A percentile compares a stretch with the other conserved stretches of the same genome.
These are phyloP conservation scores for Triops cancriformis DNA, from an alignment of 1,140 invertebrate genomes.

Conservation along the genomic window DNA sequence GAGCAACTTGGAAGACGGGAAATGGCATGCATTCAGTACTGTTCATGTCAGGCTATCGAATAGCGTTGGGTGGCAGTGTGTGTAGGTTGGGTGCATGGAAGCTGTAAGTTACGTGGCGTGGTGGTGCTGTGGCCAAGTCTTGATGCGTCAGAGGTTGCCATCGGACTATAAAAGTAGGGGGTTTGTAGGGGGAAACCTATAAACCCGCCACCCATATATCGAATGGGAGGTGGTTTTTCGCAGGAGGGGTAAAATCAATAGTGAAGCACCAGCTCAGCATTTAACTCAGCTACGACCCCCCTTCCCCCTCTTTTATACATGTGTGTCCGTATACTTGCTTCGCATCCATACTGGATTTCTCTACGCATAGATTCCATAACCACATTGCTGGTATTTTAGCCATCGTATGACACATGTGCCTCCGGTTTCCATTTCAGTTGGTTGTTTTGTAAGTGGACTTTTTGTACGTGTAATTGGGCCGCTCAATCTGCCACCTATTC, in stretches of 20 bases:
- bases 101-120: neutral
- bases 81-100: neutral
- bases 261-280: neutral
- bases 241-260: conserved; percentile 13
- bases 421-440: neutral
- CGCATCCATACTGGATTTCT: neutral
- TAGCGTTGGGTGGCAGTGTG: neutral
- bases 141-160: neutral
- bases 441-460: neutral
- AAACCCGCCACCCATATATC: conserved; percentile 9
- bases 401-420: neutral
- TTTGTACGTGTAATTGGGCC: no score
- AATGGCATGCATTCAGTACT: neutral
- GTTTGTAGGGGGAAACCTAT: conserved; percentile 9
- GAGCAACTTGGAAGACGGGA: neutral
- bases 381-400: neutral
- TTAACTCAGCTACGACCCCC: neutral
- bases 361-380: neutral
- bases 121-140: neutral
- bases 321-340: neutral
- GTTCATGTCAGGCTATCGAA: neutral
- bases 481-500: no score
- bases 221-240: conserved; percentile 8
- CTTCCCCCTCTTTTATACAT: neutral
- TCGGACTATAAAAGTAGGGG: conserved; percentile 13